phyloP scores from a whole-genome alignment of 2,113 vertebrate species.

The Leucopsar rothschildi region DNA sequence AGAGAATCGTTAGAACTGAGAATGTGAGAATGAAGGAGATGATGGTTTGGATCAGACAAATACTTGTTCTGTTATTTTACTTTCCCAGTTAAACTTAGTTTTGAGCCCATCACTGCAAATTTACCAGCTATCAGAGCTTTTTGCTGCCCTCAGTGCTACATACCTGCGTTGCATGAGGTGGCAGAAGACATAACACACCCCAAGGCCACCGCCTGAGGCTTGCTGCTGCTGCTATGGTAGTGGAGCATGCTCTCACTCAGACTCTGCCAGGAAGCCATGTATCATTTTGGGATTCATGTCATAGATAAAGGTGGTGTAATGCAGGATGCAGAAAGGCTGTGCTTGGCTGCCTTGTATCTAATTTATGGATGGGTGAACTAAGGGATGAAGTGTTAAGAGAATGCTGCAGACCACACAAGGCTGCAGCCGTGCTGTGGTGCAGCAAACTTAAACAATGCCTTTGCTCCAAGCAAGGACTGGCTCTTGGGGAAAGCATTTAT shows the following conservation, averaged over 20 bases:
- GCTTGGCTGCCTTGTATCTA: neutral
- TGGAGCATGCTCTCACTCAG: neutral
- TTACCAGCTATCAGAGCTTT: neutral
- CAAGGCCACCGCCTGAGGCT: neutral
- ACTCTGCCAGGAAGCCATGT: neutral
- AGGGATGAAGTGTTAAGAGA: neutral
- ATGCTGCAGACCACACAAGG: neutral
- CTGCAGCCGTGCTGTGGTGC: rapidly evolving
- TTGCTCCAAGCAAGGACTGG: neutral
- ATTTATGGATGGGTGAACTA: neutral
- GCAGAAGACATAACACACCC: neutral
- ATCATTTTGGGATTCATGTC: neutral
- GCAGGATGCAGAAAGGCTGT: neutral
- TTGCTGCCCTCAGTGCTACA: neutral
- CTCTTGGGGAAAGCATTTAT: conserved; percentile 2
- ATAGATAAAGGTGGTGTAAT: neutral
- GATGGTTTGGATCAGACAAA: neutral
- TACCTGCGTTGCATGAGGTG: neutral
- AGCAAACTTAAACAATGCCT: neutral
- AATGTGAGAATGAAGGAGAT: neutral
- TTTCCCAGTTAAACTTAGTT: neutral
- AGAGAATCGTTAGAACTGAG: neutral
- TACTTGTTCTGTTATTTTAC: neutral
- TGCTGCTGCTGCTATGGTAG: neutral
- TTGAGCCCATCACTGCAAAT: neutral